phyloP scores from a whole-genome alignment of 2,797 vertebrate genomes.

The Amphiprion clarkii region DNA sequence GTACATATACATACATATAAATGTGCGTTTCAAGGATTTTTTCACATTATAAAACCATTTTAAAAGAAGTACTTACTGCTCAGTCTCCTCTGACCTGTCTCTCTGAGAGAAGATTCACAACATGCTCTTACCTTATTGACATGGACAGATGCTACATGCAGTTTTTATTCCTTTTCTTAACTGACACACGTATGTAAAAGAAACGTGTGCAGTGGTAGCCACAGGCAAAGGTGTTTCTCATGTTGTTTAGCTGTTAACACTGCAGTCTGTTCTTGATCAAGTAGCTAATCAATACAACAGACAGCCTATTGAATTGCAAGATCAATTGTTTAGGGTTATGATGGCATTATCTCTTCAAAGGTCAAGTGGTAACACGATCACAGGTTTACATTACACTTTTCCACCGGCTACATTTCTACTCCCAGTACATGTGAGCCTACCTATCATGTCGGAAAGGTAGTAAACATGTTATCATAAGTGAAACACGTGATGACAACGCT shows the following conservation, averaged over 20 bases:
- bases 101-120: constrained; percentile 40
- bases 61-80: constrained; percentile 55
- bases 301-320: background rate
- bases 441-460: background rate
- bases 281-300: background rate
- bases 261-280: too few relatives aligned
- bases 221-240: constrained; percentile 23
- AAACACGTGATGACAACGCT: constrained; percentile 1
- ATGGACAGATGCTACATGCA: constrained; percentile 28
- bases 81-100: constrained; percentile 32
- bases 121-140: constrained; percentile 69
- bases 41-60: background rate
- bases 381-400: constrained; percentile 13
- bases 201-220: background rate
- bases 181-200: constrained; percentile 15
- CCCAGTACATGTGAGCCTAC: background rate
- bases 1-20: too few relatives aligned
- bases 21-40: too few relatives aligned
- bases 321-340: background rate
- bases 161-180: constrained; percentile 11
- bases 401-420: constrained; percentile 12
- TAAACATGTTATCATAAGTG: background rate
- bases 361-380: background rate
- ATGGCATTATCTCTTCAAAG: background rate
- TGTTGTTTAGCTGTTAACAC: background rate